These are phyloP conservation scores for Zaprionus taronus DNA, from an alignment of 1,140 invertebrate genomes.

Conservation along the genomic window DNA sequence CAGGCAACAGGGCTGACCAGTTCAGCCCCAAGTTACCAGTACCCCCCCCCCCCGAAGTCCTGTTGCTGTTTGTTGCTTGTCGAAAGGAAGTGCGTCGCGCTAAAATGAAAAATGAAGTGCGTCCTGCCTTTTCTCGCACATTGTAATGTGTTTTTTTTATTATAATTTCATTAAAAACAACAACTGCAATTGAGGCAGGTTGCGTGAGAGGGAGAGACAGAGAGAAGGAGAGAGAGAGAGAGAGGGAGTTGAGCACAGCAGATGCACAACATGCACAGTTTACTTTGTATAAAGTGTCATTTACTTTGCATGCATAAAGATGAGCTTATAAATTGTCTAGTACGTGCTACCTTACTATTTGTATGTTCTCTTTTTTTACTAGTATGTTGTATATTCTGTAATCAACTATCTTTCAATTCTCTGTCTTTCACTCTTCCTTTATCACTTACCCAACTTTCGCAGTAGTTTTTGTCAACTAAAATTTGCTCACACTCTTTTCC, in stretches of 20 bases:
- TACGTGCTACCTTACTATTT: neutral
- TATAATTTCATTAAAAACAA: conserved; percentile 66
- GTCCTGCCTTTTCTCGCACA: conserved; percentile 30
- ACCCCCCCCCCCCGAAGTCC: neutral
- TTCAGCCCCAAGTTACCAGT: conserved; percentile 1
- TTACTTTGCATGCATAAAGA: neutral
- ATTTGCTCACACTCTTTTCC: neutral
- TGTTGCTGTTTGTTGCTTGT: conserved; percentile 49
- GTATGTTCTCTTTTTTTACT: too few species aligned
- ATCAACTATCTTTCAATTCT: neutral
- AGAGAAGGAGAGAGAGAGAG: neutral
- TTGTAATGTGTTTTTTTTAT: conserved; percentile 64
- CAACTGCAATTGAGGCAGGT: neutral
- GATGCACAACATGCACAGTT: neutral
- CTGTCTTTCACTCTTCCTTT: neutral
- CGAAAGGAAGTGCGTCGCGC: conserved; percentile 68
- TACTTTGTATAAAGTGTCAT: neutral
- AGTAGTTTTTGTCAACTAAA: neutral
- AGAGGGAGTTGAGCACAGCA: too few species aligned
- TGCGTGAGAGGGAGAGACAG: neutral
- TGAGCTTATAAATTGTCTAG: neutral
- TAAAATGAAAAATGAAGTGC: conserved; percentile 83
- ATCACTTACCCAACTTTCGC: neutral
- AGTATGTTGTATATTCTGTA: too few species aligned
- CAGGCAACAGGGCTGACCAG: conserved; percentile 34